Evolutionary conservation across 2,797 vertebrate genomes (phyloP).

Genomic region (Pangasius sanitwongsei): DNA sequence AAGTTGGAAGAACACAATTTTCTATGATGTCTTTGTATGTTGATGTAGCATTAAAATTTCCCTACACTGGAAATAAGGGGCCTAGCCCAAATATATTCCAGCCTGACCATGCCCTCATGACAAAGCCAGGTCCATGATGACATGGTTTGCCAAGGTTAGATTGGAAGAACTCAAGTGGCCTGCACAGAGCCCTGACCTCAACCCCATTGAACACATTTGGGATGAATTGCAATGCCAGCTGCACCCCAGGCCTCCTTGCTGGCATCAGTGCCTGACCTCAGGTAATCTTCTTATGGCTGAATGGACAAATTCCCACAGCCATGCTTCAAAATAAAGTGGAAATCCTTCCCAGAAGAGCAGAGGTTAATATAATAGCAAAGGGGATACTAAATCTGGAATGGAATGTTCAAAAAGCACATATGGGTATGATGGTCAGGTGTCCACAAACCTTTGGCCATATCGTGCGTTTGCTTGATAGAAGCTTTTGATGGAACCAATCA

Average conservation of each 20-base stretch:
- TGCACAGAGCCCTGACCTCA: neutral
- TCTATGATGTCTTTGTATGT: neutral
- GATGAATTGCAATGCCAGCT: neutral
- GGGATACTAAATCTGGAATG: neutral
- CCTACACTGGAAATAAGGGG: neutral
- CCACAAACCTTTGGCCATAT: conserved; percentile 1
- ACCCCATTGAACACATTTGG: neutral
- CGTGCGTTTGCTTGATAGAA: neutral
- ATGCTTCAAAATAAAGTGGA: neutral
- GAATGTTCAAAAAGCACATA: neutral
- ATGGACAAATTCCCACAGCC: neutral
- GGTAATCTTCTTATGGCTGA: neutral
- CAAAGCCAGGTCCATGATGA: neutral
- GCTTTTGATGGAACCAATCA: conserved; percentile 14
- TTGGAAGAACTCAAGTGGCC: neutral
- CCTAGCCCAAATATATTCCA: neutral
- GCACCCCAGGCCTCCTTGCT: neutral
- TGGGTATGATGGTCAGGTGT: neutral
- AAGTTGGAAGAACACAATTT: neutral
- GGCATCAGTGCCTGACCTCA: neutral
- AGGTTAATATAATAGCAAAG: neutral
- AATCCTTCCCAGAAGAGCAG: neutral
- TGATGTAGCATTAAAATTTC: neutral
- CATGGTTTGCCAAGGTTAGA: neutral
- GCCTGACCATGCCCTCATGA: neutral